A percentile compares a stretch with the other conserved stretches of the same genome.
Evolutionary conservation across 2,113 vertebrate species (phyloP).

Genomic region (Rattus rattus): DNA sequence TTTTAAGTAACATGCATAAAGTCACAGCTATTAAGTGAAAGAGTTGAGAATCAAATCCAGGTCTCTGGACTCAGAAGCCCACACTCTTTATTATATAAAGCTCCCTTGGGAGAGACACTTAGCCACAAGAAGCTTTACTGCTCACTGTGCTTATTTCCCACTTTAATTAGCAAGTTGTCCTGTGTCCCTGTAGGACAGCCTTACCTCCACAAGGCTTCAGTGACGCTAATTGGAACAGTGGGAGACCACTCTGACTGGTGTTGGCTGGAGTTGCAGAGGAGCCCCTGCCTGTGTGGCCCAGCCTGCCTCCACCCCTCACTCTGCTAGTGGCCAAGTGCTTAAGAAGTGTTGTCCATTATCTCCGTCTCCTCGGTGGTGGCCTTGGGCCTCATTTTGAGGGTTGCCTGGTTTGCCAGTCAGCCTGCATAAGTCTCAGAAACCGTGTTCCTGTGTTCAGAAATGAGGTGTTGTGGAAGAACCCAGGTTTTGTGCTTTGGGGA

Average conservation of each 20-base stretch:
- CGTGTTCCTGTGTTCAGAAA: background rate
- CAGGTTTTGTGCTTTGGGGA: background rate
- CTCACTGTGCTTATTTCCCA: constrained; percentile 83
- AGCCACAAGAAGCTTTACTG: constrained; percentile 62
- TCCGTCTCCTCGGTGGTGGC: background rate
- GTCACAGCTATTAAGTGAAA: constrained; percentile 34
- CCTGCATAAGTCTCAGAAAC: background rate
- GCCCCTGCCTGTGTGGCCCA: background rate
- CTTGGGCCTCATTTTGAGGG: background rate
- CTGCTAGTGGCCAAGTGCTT: background rate
- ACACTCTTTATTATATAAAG: constrained; percentile 36
- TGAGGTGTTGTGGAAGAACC: background rate
- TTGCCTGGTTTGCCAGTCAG: background rate
- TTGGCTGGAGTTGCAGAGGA: background rate
- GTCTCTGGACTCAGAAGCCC: constrained; percentile 70
- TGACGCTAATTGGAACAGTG: constrained; percentile 48
- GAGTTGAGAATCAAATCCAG: constrained; percentile 48
- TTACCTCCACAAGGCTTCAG: constrained; percentile 21
- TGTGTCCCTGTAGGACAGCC: constrained; percentile 13
- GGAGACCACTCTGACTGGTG: constrained; percentile 4
- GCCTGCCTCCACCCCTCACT: background rate
- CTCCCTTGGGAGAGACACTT: constrained; percentile 59
- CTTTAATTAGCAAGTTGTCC: constrained; percentile 55
- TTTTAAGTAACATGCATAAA: constrained; percentile 16
- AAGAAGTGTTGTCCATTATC: background rate